Base-by-base conservation (phyloP, 1,140 invertebrate species). In the Bombyx mori region DNA sequence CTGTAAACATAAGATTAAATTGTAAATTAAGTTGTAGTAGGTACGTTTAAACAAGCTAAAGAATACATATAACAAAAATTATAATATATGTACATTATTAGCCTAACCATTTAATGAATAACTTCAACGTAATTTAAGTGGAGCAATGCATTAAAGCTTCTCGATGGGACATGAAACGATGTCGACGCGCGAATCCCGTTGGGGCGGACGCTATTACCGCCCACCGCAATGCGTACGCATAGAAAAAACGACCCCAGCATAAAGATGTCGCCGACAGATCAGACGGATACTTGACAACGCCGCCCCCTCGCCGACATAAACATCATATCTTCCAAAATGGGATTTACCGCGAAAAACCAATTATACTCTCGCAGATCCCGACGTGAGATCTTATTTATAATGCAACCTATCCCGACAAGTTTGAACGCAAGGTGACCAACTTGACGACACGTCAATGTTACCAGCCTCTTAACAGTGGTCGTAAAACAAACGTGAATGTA, bases 141-240 rank as follows among this genome's bases (percentile, higher is more conserved):
- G 79, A 80, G 78, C 82, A 72, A 82, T 81, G 75, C 78, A 83
- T 84, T 76, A 77, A 79, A 79, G 80, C 73, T 80, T 75, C 73
- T 71, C 78, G 80, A 79, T 82, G 82, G 79, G 79, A 82, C 79
- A 74, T 77, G 78, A 83, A 83, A 81, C 77, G 78, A 77, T 81
- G 82, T 74, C 77, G 77, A 69, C 75, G 69, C 73, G 73, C 72
- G 77, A 79, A 83, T 86, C 78, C 83, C 83, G 83, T 86, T 84
- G 79, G 70, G 75, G 73, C 71, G 72, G 75, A 78, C 77, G 71
- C 78, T 72, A 82, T 82, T 82, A 79, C 71, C 74, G 81, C 77
- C 81, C 79, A 81, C 75, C 68, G 71, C 73, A 77, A 64, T 65
- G 67, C 75, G 75, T 75, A 77, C 73, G 74, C 77, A 69, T 73